phyloP scores from a whole-genome alignment of 2,797 vertebrate genomes.

The Psittacula echo region DNA sequence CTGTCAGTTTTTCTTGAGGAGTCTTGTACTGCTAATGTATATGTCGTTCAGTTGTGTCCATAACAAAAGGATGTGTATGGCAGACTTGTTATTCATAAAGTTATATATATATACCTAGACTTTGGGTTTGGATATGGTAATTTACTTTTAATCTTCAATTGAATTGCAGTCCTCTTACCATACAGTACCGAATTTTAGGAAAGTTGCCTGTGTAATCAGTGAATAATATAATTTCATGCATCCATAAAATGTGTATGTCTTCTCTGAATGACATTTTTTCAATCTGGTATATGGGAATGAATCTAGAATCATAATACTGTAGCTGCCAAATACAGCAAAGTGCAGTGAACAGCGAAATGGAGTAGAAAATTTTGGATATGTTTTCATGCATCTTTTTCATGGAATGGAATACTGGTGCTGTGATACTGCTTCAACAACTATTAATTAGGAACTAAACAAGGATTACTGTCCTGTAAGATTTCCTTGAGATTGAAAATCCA shows the following conservation, averaged over 20 bases:
- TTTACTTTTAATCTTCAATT: slow-evolving; percentile 2
- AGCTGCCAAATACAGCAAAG: neutral
- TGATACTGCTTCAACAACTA: neutral
- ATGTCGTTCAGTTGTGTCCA: neutral
- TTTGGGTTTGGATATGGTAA: neutral
- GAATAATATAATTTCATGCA: neutral
- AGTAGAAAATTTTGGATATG: neutral
- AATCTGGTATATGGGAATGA: slow-evolving; percentile 3
- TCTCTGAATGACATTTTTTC: slow-evolving; percentile 29
- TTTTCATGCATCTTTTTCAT: neutral
- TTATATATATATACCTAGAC: neutral
- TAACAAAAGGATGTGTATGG: neutral
- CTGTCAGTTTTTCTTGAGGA: neutral
- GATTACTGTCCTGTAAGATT: neutral
- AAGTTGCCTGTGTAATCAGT: neutral
- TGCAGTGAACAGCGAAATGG: neutral
- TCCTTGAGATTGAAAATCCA: neutral
- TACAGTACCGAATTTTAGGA: neutral
- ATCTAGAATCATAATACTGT: neutral
- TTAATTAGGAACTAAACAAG: neutral
- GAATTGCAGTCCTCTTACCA: neutral
- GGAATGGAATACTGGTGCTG: neutral
- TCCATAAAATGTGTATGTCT: slow-evolving; percentile 12
- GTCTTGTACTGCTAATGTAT: neutral
- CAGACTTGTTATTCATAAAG: neutral